Conservation (phyloP, 2,113 vertebrate genomes). For the Diadophis punctatus region DNA sequence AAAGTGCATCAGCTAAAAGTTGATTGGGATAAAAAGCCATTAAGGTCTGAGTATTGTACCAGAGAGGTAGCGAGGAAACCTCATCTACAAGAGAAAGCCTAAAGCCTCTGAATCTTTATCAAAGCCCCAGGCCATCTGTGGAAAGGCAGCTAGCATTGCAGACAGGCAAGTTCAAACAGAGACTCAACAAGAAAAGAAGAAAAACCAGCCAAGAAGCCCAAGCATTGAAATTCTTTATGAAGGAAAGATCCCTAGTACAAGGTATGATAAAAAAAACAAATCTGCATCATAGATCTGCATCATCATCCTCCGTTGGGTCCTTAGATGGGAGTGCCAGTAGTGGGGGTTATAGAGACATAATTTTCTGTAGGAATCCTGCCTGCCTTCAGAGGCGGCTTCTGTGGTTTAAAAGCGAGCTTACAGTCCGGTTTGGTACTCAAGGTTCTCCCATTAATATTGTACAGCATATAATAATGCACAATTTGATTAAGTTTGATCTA, state of each 20-base stretch:
- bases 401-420: slow-evolving; percentile 88
- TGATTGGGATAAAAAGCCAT: neutral
- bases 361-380: slow-evolving; percentile 87
- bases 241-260: neutral
- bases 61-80: neutral
- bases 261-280: neutral
- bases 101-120: too few relatives aligned
- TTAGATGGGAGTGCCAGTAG: neutral
- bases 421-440: slow-evolving; percentile 83
- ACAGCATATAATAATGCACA: slow-evolving; percentile 82
- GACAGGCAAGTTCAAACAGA: neutral
- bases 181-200: too few relatives aligned
- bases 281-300: neutral
- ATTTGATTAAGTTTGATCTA: slow-evolving; percentile 79
- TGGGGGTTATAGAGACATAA: slow-evolving; percentile 84
- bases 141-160: neutral
- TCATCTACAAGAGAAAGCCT: neutral
- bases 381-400: slow-evolving; percentile 89
- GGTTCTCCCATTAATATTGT: slow-evolving; percentile 82
- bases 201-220: neutral
- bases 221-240: neutral
- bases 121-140: neutral
- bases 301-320: too few relatives aligned
- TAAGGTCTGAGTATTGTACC: neutral
- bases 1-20: neutral